Evolutionary conservation across 64 coral and sea anemone genomes (phyloP).

Genomic region (Montipora sp.): DNA sequence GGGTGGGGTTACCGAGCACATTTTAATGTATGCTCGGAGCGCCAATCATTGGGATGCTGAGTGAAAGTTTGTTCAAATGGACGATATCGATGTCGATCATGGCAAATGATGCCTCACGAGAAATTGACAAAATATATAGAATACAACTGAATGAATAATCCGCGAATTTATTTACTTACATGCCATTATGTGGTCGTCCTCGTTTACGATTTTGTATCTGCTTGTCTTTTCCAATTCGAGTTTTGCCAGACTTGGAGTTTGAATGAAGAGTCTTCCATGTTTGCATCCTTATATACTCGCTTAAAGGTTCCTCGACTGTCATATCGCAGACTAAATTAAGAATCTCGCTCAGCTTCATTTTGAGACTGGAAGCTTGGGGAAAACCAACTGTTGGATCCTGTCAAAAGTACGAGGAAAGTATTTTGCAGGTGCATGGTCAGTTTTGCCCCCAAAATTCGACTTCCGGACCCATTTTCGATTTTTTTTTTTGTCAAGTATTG

Average conservation of each 20-base stretch:
- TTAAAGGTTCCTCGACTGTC: slow-evolving; percentile 17
- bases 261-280: not conserved
- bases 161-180: not conserved
- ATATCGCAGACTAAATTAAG: not conserved
- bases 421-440: not conserved
- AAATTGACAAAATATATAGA: not conserved
- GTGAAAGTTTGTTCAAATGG: no score
- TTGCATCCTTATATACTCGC: slow-evolving; percentile 41
- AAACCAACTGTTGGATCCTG: not conserved
- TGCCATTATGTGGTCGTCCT: not conserved
- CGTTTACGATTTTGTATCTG: not conserved
- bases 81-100: no score
- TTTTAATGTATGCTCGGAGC: no score
- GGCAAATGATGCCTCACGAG: no score
- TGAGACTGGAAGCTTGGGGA: not conserved
- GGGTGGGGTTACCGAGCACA: no score
- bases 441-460: not conserved
- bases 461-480: not conserved
- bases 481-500: not conserved
- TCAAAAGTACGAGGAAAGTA: not conserved
- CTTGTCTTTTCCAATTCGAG: not conserved
- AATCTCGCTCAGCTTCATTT: not conserved
- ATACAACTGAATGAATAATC: not conserved
- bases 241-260: not conserved
- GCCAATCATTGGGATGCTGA: no score